Evolutionary conservation across 2,797 vertebrate genomes (phyloP), one percentile per base, ranked within the genome.

Genomic region (Ctenosaura bakeri): DNA sequence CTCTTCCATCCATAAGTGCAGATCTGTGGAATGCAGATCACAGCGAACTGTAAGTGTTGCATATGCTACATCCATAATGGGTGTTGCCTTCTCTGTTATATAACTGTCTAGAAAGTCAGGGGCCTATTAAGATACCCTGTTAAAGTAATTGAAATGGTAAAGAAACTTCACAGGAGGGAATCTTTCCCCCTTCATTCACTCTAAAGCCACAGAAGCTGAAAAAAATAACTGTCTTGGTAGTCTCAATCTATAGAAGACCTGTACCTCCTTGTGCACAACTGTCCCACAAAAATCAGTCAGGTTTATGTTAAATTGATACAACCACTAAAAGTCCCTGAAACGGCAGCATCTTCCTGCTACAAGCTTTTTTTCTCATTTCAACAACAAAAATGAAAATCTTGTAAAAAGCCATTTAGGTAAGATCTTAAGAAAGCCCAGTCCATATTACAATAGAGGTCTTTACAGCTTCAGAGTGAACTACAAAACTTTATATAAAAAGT

Each of bases 81-180:
- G 50, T 59, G 85, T 73, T 88, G 52, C 9, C 35, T 82, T 82
- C 66, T 2, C 38, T 74, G 26, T 73, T 88, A 59, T 56, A 42
- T 82, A 54, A 42, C 69, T 56, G 22, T 29, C 35, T 82, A n/a
- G 38, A 73, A 88, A 38, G 64, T 54, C 24, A 56, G 35, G 10
- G 38, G 18, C 2, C n/a, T 42, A 38, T 88, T 81, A 54, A 74
- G 64, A 59, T 46, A 6, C 52, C 22, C 35, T 46, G 69, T 56
- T 74, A 73, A 88, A 83, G 52, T 80, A 32, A 82, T 88, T 79
- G 10, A 79, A 35, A 87, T 79, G 50, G 76, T 32, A 59, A 79
- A 64, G 42, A 46, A 80, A 52, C 77, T 66, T 87, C 62, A 52
- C 29, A 38, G 38, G 20, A 32, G 14, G 69, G 16, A 35, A 59